A percentile compares a stretch with the other conserved stretches of the same genome.
These are phyloP conservation scores for Pteruthius melanotis DNA, from an alignment of 2,113 vertebrate genomes.

Conservation along the genomic window DNA sequence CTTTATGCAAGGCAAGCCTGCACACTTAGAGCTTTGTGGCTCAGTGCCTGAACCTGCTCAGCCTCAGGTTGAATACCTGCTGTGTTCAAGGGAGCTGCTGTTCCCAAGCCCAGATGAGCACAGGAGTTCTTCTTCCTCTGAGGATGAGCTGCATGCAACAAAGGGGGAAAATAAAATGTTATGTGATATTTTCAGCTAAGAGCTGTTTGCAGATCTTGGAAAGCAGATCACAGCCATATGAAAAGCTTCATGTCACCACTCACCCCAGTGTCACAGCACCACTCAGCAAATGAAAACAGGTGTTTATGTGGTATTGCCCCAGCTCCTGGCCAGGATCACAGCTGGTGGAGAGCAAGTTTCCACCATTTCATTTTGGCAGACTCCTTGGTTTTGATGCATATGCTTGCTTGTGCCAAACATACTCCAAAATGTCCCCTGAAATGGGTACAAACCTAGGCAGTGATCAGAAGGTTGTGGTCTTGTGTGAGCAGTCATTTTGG, in stretches of 20 bases:
- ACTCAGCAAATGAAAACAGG: not conserved
- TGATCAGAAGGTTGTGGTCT: not conserved
- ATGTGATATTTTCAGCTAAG: not conserved
- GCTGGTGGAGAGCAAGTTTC: not conserved
- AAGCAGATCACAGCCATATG: not conserved
- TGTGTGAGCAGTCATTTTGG: not conserved
- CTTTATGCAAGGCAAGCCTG: not conserved
- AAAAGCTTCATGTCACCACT: not conserved
- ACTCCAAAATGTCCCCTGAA: not conserved
- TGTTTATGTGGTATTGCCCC: not conserved
- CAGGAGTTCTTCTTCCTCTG: not conserved
- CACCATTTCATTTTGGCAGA: not conserved
- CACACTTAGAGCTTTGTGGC: not conserved
- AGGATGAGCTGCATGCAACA: not conserved
- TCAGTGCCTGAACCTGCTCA: not conserved
- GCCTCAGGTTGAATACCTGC: not conserved
- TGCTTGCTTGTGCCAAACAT: not conserved
- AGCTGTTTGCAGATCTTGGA: not conserved
- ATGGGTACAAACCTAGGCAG: not conserved
- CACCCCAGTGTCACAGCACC: not conserved
- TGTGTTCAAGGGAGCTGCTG: not conserved
- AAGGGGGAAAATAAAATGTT: not conserved
- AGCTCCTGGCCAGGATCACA: not conserved
- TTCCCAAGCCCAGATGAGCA: not conserved
- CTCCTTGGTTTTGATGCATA: not conserved